These are phyloP conservation scores for Limnephilus auricula DNA, from an alignment of 2,888 invertebrate genomes.

Conservation along the genomic window DNA sequence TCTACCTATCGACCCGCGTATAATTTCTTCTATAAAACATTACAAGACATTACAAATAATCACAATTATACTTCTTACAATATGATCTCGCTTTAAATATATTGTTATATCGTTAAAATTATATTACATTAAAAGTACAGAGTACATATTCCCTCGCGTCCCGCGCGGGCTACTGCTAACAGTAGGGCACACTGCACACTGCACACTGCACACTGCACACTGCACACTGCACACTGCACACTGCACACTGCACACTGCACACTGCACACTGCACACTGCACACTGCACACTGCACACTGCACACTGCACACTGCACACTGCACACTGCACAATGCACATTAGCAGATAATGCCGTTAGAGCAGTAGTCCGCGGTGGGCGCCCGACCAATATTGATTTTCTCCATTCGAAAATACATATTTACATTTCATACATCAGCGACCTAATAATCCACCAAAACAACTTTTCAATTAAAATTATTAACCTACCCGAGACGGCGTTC, in stretches of 20 bases:
- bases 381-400: conserved; percentile 17
- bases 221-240: no score
- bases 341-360: no score
- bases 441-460: conserved; percentile 29
- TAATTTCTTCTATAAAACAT: conserved; percentile 49
- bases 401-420: conserved; percentile 48
- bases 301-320: no score
- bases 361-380: background rate
- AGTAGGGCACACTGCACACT: no score
- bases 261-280: no score
- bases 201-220: no score
- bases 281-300: no score
- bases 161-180: background rate
- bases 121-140: conserved; percentile 47
- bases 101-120: conserved; percentile 29
- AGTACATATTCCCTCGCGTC: conserved; percentile 20
- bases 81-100: conserved; percentile 44
- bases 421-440: conserved; percentile 39
- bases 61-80: conserved; percentile 54
- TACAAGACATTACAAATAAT: conserved; percentile 55
- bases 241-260: no score
- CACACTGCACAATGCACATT: no score
- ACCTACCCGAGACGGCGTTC: conserved; percentile 26
- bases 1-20: conserved; percentile 38
- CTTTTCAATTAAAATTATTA: background rate